Conservation (phyloP, 2,888 invertebrate species). For the Glaucopsyche alexis region DNA sequence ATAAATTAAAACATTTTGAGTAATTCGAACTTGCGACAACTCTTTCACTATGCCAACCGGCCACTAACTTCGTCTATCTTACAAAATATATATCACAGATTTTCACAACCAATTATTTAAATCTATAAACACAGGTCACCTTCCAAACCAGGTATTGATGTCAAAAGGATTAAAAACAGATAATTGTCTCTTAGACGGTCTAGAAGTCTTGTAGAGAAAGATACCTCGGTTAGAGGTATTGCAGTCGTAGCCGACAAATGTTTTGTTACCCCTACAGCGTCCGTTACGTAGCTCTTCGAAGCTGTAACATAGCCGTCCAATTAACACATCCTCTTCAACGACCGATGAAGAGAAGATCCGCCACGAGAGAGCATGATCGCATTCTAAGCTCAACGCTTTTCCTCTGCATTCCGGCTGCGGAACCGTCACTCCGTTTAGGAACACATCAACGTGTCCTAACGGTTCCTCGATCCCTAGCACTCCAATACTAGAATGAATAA, state of each 20-base stretch:
- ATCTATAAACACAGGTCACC: conserved; percentile 30
- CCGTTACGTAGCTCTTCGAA: conserved; percentile 54
- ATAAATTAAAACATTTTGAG: not conserved
- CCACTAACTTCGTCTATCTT: not conserved
- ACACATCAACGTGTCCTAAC: conserved; percentile 63
- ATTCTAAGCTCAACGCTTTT: conserved; percentile 56
- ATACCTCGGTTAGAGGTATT: conserved; percentile 49
- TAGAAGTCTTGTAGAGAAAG: conserved; percentile 56
- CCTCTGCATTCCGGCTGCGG: conserved; percentile 62
- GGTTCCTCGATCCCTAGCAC: conserved; percentile 62
- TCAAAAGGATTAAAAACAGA: conserved; percentile 53
- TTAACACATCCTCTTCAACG: conserved; percentile 45
- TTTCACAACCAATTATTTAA: not conserved
- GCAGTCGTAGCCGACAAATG: conserved; percentile 55
- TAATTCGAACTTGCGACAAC: not conserved
- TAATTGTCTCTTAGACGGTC: conserved; percentile 38
- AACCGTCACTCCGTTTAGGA: conserved; percentile 61
- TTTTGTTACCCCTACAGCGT: conserved; percentile 52
- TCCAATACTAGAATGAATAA: conserved; percentile 64
- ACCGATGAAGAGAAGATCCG: conserved; percentile 57
- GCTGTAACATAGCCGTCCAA: conserved; percentile 50
- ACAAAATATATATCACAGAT: conserved; percentile 11
- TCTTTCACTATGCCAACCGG: not conserved
- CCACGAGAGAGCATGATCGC: conserved; percentile 68
- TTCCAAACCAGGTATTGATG: conserved; percentile 41